Conservation (phyloP, 2,888 invertebrate species). For the Stramonita haemastoma region DNA sequence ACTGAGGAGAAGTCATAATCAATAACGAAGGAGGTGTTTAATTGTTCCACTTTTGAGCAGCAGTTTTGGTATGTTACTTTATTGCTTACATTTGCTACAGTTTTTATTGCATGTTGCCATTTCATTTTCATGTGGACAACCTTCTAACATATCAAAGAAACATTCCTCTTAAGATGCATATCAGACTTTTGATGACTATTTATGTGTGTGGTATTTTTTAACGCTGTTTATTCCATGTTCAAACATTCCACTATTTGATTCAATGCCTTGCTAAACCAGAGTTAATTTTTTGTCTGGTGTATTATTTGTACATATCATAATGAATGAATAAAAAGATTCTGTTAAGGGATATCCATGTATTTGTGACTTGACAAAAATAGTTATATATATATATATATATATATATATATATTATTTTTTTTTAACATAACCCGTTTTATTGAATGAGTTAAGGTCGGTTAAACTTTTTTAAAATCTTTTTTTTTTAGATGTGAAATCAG, state of each 20-base stretch:
- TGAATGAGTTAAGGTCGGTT: too few species aligned
- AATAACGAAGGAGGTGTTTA: too few species aligned
- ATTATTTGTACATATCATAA: background rate
- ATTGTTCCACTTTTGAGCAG: too few species aligned
- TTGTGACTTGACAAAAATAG: background rate
- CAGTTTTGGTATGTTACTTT: too few species aligned
- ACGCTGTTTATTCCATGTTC: background rate
- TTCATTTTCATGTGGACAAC: background rate
- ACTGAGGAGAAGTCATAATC: too few species aligned
- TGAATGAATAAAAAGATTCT: background rate
- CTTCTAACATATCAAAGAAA: background rate
- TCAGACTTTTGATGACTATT: background rate
- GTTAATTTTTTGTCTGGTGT: background rate
- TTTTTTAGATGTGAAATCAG: too few species aligned
- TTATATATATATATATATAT: background rate
- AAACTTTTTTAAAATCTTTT: too few species aligned
- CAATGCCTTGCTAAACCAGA: background rate
- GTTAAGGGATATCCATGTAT: background rate
- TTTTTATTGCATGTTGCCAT: too few species aligned
- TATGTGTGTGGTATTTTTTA: background rate
- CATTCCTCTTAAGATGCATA: background rate
- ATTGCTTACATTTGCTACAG: too few species aligned
- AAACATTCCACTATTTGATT: background rate
- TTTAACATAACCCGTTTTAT: too few species aligned
- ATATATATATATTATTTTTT: too few species aligned